A percentile compares a stretch with the other conserved stretches of the same genome.
These are phyloP conservation scores for Eulemur rubriventer DNA, from an alignment of 2,797 vertebrate genomes.

Conservation along the genomic window DNA sequence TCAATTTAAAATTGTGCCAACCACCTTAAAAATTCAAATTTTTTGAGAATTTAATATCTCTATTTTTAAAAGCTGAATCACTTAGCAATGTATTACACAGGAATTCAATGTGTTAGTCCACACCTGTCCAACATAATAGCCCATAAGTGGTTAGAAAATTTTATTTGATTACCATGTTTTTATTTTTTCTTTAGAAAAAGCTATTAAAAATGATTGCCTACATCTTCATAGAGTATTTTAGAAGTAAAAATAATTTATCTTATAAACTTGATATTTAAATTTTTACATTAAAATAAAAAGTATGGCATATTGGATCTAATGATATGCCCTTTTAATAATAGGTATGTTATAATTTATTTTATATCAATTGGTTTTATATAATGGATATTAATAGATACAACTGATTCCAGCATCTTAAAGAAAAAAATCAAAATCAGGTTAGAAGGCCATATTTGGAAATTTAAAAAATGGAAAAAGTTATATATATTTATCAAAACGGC, in stretches of 20 bases:
- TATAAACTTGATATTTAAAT: not conserved
- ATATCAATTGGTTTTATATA: not conserved
- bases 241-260: constrained; percentile 1
- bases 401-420: not conserved
- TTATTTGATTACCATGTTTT: not conserved
- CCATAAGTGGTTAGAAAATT: not conserved
- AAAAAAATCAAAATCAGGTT: not conserved
- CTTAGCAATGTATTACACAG: not conserved
- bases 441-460: not conserved
- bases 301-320: not conserved
- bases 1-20: not conserved
- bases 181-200: not conserved
- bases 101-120: not conserved
- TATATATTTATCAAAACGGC: not conserved
- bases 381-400: not conserved
- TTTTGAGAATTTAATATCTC: not conserved
- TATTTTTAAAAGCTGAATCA: not conserved
- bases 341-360: not conserved
- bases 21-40: not conserved
- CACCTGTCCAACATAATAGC: not conserved
- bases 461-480: not conserved
- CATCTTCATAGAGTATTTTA: not conserved
- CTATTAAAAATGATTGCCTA: not conserved
- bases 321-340: not conserved
- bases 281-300: constrained; percentile 2